These are phyloP conservation scores for Acanthis flammea DNA, from an alignment of 2,797 vertebrate genomes.

Conservation along the genomic window DNA sequence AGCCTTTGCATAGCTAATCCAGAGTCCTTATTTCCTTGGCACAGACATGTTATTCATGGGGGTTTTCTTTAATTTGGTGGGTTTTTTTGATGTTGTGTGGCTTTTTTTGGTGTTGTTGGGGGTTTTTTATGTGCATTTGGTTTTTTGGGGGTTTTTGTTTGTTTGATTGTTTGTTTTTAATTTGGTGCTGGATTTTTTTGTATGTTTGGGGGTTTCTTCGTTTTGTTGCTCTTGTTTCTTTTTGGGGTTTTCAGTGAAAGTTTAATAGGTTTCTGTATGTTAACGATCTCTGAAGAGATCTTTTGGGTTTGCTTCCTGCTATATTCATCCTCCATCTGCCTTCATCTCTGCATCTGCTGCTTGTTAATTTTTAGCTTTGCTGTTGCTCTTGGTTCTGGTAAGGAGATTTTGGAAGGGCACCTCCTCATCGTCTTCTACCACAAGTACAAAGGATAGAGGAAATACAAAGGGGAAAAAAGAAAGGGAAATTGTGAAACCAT, in stretches of 20 bases:
- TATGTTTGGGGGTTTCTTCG: neutral
- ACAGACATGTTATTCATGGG: neutral
- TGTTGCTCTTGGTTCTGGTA: neutral
- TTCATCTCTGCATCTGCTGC: neutral
- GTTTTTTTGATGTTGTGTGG: rapidly evolving
- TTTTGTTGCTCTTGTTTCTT: neutral
- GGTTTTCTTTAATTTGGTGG: neutral
- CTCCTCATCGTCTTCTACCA: neutral
- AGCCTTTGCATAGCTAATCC: neutral
- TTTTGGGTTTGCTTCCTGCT: neutral
- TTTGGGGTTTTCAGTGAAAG: neutral
- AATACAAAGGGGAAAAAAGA: neutral
- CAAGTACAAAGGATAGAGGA: neutral
- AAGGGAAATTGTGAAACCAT: neutral
- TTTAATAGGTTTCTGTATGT: neutral
- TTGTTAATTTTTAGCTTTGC: neutral
- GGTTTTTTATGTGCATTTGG: neutral
- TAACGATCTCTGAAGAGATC: neutral
- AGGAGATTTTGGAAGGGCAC: neutral
- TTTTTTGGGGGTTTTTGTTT: neutral
- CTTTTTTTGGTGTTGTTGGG: neutral
- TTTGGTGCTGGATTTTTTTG: neutral
- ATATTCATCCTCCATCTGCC: neutral
- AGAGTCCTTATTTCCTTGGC: neutral
- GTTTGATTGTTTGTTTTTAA: neutral